Conservation (phyloP, 2,888 invertebrate species). For the Diarsia brunnea region DNA sequence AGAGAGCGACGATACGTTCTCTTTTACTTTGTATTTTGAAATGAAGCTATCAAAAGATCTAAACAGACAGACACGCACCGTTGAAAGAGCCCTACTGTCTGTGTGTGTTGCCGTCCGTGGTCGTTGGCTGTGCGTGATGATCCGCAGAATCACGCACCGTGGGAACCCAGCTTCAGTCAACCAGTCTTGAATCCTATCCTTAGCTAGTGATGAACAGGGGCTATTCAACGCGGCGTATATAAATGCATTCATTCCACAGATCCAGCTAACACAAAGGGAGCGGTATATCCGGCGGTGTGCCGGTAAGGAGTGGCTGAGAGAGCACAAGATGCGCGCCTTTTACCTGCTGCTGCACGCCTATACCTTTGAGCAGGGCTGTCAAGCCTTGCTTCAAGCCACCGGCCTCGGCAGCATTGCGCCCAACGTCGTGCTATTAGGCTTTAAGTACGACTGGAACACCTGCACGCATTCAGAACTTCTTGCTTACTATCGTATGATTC, state of each 20-base stretch:
- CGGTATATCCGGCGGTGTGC: constrained; percentile 20
- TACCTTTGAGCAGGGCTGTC: constrained; percentile 94
- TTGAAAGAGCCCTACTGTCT: too few species aligned
- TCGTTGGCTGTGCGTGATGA: too few species aligned
- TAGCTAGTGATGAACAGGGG: not conserved
- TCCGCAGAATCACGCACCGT: too few species aligned
- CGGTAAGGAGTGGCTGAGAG: constrained; percentile 95
- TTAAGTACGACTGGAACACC: constrained; percentile 96
- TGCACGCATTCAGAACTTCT: constrained; percentile 93
- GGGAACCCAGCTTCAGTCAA: not conserved
- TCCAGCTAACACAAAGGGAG: constrained; percentile 31
- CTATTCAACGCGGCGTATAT: not conserved
- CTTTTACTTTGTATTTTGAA: too few species aligned
- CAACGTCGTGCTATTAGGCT: constrained; percentile 98
- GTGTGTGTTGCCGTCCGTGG: too few species aligned
- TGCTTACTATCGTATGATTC: constrained; percentile 97
- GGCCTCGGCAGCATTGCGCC: constrained; percentile 95
- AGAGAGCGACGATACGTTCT: too few species aligned
- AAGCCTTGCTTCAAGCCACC: constrained; percentile 95
- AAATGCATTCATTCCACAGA: constrained; percentile 28
- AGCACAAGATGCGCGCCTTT: constrained; percentile 96
- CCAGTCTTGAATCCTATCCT: not conserved
- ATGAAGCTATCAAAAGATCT: too few species aligned
- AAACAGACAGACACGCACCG: too few species aligned
- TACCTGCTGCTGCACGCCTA: constrained; percentile 94